These are phyloP conservation scores for Bradypus variegatus DNA, from an alignment of 2,797 vertebrate species.

Conservation along the genomic window DNA sequence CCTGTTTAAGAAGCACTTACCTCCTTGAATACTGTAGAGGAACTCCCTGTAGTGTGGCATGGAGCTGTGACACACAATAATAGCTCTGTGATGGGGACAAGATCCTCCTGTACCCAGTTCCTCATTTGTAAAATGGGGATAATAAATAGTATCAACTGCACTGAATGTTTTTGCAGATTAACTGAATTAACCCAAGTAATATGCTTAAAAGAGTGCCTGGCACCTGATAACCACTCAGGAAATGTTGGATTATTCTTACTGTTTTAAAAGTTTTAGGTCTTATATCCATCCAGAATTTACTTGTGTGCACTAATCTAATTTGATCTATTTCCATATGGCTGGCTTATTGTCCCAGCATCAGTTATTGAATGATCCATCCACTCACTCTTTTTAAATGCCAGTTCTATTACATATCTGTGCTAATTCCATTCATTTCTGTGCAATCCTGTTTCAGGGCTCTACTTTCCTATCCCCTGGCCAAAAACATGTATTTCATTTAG, in stretches of 20 bases:
- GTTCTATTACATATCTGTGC: fast-evolving
- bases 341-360: background rate
- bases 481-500: background rate
- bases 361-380: fast-evolving
- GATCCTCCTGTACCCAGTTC: background rate
- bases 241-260: background rate
- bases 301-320: background rate
- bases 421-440: too few species aligned
- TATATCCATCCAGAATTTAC: background rate
- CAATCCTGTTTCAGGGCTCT: background rate
- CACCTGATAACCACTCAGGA: background rate
- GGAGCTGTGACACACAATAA: too few species aligned
- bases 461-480: background rate
- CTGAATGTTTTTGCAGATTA: background rate
- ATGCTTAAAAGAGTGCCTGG: background rate
- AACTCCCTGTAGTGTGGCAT: fast-evolving
- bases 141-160: background rate
- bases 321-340: background rate
- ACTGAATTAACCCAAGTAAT: background rate
- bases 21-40: background rate
- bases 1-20: background rate
- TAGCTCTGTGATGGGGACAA: background rate
- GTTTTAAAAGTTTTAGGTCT: background rate
- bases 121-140: background rate
- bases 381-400: background rate